phyloP scores from a whole-genome alignment of 2,113 vertebrate species.

The Tupaia tana region DNA sequence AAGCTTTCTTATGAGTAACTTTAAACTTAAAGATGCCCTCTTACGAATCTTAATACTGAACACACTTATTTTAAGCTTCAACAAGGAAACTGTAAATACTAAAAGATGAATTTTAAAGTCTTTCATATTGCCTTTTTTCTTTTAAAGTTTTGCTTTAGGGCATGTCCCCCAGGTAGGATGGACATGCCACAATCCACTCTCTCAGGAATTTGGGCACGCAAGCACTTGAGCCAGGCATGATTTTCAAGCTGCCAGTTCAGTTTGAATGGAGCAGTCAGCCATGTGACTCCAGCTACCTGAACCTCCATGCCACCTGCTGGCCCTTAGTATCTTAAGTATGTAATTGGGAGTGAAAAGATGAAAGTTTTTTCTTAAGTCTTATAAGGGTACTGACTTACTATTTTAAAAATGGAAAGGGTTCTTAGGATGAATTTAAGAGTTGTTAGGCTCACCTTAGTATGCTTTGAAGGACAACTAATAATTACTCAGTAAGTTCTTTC shows the following conservation, averaged over 20 bases:
- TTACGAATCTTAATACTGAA: neutral
- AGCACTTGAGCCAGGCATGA: too few relatives aligned
- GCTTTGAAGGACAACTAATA: neutral
- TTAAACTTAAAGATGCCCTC: neutral
- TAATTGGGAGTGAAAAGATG: neutral
- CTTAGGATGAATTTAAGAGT: neutral
- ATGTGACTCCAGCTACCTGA: too few relatives aligned
- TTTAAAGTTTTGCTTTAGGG: too few relatives aligned
- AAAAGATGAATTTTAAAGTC: neutral
- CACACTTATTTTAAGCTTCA: neutral
- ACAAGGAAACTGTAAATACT: neutral
- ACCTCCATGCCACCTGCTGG: too few relatives aligned
- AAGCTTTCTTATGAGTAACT: neutral
- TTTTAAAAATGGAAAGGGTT: neutral
- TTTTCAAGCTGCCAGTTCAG: too few relatives aligned
- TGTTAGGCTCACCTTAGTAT: neutral
- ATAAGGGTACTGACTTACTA: neutral
- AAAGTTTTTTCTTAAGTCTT: constrained; percentile 4
- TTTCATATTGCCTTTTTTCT: neutral
- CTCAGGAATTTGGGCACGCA: too few relatives aligned
- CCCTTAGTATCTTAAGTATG: neutral
- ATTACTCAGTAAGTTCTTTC: neutral
- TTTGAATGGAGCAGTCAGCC: too few relatives aligned
- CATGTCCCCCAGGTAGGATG: too few relatives aligned
- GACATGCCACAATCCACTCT: too few relatives aligned